Base-by-base conservation (phyloP, 1,140 invertebrate genomes). In the Anastrepha obliqua region DNA sequence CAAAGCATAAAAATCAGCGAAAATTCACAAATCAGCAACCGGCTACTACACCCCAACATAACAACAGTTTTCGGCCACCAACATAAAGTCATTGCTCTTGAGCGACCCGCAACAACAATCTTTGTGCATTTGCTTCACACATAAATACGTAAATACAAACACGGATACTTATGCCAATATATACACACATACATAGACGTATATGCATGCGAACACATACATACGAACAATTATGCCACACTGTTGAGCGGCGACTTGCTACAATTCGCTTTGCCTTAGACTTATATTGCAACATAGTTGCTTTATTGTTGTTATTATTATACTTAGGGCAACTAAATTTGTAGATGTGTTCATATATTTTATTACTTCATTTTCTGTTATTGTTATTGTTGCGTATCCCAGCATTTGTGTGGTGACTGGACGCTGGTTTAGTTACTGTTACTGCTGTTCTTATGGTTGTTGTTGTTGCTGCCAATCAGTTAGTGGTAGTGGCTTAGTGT, bases 211-310 rank as follows among this genome's bases (percentile, higher is more conserved):
- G n/a, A n/a, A n/a, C n/a, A n/a, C n/a, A n/a, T n/a, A n/a, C n/a
- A n/a, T n/a, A 15, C 29, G 29, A 29, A 29, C 42, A 47, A 44
- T 74, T 74, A 74, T 74, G 42, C 51, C 44, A 59, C 11, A 62
- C 51, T 59, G 8, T 51, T 59, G n/a, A n/a, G 29, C 58, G 15
- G 20, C 59, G 51, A 59, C 39, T 85, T 59, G 20, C n/a, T 59
- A 85, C 81, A 55, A 58, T 85, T 85, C 2, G 39, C 59, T 29
- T 85, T 85, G n/a, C 59, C 59, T 59, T 85, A 58, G 81, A 47
- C 59, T 85, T 85, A 59, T 85, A 47, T 29, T 85, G 81, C 59
- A 74, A 47, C 67, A 74, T 74, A 74, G 67, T 47, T n/a, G 11
- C 13, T 17, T 85, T 59, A 13, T 29, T 44, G 47, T 85, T 85